Base-by-base conservation (phyloP, 2,888 invertebrate species). In the Eristalis intricaria region DNA sequence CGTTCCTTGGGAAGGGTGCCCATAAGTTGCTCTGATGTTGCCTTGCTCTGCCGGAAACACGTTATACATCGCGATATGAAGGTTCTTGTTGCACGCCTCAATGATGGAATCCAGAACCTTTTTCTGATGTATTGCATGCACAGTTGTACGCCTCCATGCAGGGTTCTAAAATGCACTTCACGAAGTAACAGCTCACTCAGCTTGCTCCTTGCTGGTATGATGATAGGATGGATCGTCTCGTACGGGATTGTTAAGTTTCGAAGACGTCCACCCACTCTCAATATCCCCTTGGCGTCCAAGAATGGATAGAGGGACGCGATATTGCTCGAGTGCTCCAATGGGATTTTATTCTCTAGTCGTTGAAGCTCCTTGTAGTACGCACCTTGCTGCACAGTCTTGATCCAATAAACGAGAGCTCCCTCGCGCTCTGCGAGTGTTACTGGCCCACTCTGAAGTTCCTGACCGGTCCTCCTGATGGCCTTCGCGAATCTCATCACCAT, bases 71-170 rank as follows among this genome's bases (percentile, higher is more conserved):
- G 10, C 11, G 11, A 2, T 3, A 79, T 66, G n/a, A 15, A 2
- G 0, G 58, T 22, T n/a, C 40, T 58, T n/a, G 66, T 5, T n/a
- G 29, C 60, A 2, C 60, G 60, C 11, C 79, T 2, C 1, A 66
- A 19, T 32, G 58, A 4, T 2, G 71, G 35, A 13, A 79, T 66
- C 58, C 71, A 71, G 32, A 56, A 79, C 1, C 38, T 22, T 15
- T 75, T 40, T 19, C 75, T 56, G 66, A 75, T 29, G 23, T n/a
- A n/a, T n/a, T n/a, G n/a, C n/a, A n/a, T n/a, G n/a, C n/a, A n/a
- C n/a, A n/a, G n/a, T 78, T 71, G 65, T n/a, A 65, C 23, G 2
- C 38, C 78, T 13, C 69, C 78, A 61, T 75, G 65, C 7, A 56
- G 60, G 13, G 65, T 65, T 23, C n/a, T 2, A 4, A 29, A 29